A percentile compares a stretch with the other conserved stretches of the same genome.
Evolutionary conservation across 2,888 invertebrate genomes (phyloP).

Genomic region (Cantharis nigra): DNA sequence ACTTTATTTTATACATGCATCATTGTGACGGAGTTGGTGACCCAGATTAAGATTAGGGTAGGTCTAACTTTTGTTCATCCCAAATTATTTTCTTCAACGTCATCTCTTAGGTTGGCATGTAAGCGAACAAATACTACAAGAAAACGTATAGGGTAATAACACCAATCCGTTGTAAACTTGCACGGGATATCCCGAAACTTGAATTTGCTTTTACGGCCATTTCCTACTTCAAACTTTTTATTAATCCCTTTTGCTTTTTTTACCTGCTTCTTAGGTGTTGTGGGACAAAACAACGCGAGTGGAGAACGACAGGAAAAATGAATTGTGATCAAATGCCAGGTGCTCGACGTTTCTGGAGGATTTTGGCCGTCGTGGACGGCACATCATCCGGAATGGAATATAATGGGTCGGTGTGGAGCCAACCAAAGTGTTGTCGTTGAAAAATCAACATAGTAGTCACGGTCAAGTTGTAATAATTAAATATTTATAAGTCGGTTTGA

Average conservation of each 20-base stretch:
- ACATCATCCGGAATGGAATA: too few relatives aligned
- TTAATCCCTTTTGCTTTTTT: background rate
- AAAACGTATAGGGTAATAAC: background rate
- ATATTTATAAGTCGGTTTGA: background rate
- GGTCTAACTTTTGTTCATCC: slow-evolving; percentile 37
- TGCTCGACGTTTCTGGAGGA: background rate
- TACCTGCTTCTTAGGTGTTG: background rate
- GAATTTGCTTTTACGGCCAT: background rate
- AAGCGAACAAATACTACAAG: slow-evolving; percentile 3
- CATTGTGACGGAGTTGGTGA: slow-evolving; percentile 37
- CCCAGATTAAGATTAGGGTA: slow-evolving; percentile 41
- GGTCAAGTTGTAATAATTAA: background rate
- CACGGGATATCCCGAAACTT: background rate
- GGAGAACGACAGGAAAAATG: background rate
- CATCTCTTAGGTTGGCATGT: slow-evolving; percentile 19
- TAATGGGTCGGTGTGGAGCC: too few relatives aligned
- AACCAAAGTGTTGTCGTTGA: background rate
- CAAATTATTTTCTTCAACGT: slow-evolving; percentile 37
- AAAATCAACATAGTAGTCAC: background rate
- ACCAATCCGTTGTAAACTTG: background rate
- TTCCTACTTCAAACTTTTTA: background rate
- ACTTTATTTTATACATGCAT: slow-evolving; percentile 38
- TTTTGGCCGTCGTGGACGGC: background rate
- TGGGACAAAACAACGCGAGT: background rate
- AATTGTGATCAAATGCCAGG: background rate